Evolutionary conservation across 2,113 vertebrate species (phyloP), one percentile per base, ranked within the genome.

Genomic region (Silurus glanis): DNA sequence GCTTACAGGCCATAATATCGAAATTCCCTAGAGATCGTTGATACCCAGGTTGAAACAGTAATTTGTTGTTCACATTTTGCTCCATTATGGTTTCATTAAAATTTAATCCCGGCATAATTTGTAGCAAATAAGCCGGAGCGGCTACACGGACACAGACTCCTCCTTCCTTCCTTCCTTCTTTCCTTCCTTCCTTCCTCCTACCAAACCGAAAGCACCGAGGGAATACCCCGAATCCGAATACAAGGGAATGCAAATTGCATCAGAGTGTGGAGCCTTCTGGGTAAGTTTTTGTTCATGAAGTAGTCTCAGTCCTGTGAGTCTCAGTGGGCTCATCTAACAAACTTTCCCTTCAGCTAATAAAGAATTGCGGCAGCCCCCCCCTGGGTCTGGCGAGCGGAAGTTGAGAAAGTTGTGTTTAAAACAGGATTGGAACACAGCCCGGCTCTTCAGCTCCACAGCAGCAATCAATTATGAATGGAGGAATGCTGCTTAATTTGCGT

Each of bases 381-480:
- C 78, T 61, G 13, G 17, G 69, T 23, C 47, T 59, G 19, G 56
- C 3, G 14, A 59, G 21, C 23, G 37, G 55, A 74, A 74, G 83
- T 84, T 56, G 49, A 72, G 53, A 74, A 84, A 72, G 83, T 84
- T 72, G 56, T 84, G 64, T 67, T 83, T 49, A 84, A 74, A 74
- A 72, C 83, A 74, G 69, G 59, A 47, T 49, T 84, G 83, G 83
- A 84, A 84, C 71, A 53, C 69, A 59, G 83, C 83, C 69, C 58
- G 14, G 51, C 80, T 78, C 58, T 80, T 85, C 86, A 78, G 23
- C 59, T 78, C 71, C 71, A 67, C 81, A 78, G 71, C 14, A 37
- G 47, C 58, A 64, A 64, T 87, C 53, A 87, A 87, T 87, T 87
- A 87, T 87, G 86, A 78, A 87, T 87, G 81, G 71, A 53, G 13